Percentiles rank a stretch among this genome's conserved stretches.
These are phyloP conservation scores for Listronotus bonariensis DNA, from an alignment of 1,140 invertebrate species.

Conservation along the genomic window DNA sequence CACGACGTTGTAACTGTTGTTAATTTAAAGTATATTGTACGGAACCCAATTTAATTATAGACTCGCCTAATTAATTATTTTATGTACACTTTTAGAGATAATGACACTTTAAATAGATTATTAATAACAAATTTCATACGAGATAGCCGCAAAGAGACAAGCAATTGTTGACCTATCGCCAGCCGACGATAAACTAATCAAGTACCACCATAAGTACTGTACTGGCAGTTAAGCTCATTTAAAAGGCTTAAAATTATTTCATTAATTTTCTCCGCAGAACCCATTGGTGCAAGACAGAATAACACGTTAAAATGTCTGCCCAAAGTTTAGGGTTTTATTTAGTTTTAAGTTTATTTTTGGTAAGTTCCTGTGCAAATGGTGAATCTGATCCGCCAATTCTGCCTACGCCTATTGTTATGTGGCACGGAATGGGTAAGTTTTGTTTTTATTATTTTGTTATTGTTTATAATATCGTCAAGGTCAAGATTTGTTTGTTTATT, in stretches of 20 bases:
- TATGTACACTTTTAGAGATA: too few species aligned
- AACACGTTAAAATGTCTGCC: slow-evolving; percentile 8
- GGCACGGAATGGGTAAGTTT: slow-evolving; percentile 80
- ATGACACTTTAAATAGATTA: too few species aligned
- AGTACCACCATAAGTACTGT: background rate
- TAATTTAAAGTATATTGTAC: too few species aligned
- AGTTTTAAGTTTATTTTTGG: background rate
- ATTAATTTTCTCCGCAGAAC: slow-evolving; percentile 1
- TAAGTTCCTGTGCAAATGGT: slow-evolving; percentile 2
- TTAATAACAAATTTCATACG: background rate
- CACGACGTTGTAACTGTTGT: too few species aligned
- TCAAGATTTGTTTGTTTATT: too few species aligned
- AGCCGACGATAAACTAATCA: slow-evolving; percentile 4
- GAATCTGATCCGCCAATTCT: background rate
- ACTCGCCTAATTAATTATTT: too few species aligned
- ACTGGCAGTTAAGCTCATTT: background rate
- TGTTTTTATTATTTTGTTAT: too few species aligned
- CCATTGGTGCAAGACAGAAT: background rate
- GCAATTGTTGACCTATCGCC: background rate
- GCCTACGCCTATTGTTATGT: slow-evolving; percentile 68
- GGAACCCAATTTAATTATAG: too few species aligned
- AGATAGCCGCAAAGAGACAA: background rate
- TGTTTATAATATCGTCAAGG: too few species aligned
- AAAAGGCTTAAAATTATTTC: background rate
- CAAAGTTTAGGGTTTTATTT: background rate